Conservation (phyloP, 2,888 invertebrate species). For the Slavum lentiscoides region DNA sequence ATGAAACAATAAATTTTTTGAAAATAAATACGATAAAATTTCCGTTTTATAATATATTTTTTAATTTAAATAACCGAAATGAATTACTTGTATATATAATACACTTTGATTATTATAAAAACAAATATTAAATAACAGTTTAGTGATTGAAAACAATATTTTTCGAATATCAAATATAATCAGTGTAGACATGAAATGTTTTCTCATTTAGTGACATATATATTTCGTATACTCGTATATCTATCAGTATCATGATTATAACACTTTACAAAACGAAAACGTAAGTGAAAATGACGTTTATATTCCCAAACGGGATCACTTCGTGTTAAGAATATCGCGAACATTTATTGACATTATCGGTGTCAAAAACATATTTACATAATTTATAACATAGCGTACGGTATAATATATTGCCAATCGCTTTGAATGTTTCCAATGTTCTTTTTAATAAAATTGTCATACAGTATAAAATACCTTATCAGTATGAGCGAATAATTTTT, state of each 20-base stretch:
- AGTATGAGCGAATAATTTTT: too few species aligned
- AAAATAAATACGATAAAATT: background rate
- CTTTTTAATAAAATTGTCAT: too few species aligned
- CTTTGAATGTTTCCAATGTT: too few species aligned
- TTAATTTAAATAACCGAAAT: background rate
- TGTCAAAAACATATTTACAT: background rate
- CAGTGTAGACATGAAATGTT: background rate
- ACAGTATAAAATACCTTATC: too few species aligned
- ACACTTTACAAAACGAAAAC: background rate
- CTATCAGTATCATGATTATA: too few species aligned
- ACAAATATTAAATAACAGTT: too few species aligned
- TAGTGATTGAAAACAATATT: background rate
- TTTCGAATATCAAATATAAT: background rate
- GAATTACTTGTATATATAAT: background rate
- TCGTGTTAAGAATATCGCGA: background rate
- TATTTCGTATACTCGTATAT: background rate
- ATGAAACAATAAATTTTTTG: too few species aligned
- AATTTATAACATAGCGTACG: background rate
- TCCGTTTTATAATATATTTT: background rate
- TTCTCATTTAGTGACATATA: background rate
- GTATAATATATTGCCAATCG: too few species aligned
- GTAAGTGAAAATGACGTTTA: background rate
- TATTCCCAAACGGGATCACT: background rate
- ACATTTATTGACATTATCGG: background rate
- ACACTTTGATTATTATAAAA: too few species aligned